These are phyloP conservation scores for Bombus breviceps DNA, from an alignment of 1,140 invertebrate genomes.

Conservation along the genomic window DNA sequence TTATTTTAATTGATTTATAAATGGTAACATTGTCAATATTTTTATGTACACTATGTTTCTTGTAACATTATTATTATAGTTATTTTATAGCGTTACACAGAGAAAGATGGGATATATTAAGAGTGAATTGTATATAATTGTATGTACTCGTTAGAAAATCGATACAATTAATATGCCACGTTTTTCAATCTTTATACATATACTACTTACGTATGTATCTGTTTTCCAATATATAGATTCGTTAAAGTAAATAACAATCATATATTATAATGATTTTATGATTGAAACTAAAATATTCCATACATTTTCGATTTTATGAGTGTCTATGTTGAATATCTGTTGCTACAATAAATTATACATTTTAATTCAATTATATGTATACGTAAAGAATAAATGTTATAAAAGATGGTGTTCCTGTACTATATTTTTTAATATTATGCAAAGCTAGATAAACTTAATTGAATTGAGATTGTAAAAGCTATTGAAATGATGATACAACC, in stretches of 20 bases:
- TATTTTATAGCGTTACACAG: background rate
- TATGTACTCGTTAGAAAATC: conserved; percentile 28
- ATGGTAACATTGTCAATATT: background rate
- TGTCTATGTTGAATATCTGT: too few species aligned
- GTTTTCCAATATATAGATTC: background rate
- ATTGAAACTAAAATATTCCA: background rate
- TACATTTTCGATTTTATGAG: background rate
- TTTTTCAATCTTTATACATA: conserved; percentile 3
- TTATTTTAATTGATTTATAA: background rate
- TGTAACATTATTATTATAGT: background rate
- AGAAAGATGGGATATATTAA: background rate
- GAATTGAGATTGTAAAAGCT: conserved; percentile 41
- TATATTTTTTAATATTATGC: background rate
- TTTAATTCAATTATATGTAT: background rate
- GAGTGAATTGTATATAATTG: background rate
- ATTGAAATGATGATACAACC: conserved; percentile 13
- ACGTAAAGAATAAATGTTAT: too few species aligned
- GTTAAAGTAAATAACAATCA: conserved; percentile 3
- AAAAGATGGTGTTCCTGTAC: too few species aligned
- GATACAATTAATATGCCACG: conserved; percentile 18
- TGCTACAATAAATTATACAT: background rate
- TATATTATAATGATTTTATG: background rate
- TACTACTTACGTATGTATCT: background rate
- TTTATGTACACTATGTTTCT: background rate
- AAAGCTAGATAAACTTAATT: conserved; percentile 35